Percentiles rank a stretch among this genome's conserved stretches.
These are phyloP conservation scores for Ictalurus furcatus DNA, from an alignment of 2,113 vertebrate species.

Conservation along the genomic window DNA sequence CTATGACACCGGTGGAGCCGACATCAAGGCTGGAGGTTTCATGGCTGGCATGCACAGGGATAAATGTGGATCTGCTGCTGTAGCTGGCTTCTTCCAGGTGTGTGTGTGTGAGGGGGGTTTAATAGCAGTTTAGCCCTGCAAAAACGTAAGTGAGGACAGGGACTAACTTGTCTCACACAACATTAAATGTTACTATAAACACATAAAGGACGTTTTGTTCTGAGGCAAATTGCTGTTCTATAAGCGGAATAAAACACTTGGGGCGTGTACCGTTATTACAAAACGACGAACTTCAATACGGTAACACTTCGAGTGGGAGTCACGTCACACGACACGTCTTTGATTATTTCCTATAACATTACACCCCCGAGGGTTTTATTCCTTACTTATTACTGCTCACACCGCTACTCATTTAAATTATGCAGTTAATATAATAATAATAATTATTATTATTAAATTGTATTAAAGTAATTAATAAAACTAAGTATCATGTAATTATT, in stretches of 20 bases:
- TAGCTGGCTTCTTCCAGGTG: constrained; percentile 81
- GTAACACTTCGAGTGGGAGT: neutral
- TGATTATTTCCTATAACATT: neutral
- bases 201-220: too few relatives aligned
- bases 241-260: too few relatives aligned
- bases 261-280: neutral
- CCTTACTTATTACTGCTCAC: neutral
- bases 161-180: neutral
- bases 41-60: constrained; percentile 85
- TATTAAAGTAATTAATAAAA: neutral
- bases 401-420: neutral
- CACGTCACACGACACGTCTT: neutral
- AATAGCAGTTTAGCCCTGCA: neutral
- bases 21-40: constrained; percentile 79
- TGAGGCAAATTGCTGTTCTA: too few relatives aligned
- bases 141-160: neutral
- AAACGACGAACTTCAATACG: too few relatives aligned
- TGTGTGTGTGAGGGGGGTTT: neutral
- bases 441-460: too few relatives aligned
- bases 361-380: neutral
- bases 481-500: neutral
- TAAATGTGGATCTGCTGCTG: constrained; percentile 80
- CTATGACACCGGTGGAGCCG: constrained; percentile 80
- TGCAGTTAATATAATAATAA: neutral
- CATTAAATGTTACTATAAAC: too few relatives aligned